Percentiles rank a stretch among this genome's conserved stretches.
Evolutionary conservation across 2,888 invertebrate genomes (phyloP).

Genomic region (Dasysyrphus tricinctus): DNA sequence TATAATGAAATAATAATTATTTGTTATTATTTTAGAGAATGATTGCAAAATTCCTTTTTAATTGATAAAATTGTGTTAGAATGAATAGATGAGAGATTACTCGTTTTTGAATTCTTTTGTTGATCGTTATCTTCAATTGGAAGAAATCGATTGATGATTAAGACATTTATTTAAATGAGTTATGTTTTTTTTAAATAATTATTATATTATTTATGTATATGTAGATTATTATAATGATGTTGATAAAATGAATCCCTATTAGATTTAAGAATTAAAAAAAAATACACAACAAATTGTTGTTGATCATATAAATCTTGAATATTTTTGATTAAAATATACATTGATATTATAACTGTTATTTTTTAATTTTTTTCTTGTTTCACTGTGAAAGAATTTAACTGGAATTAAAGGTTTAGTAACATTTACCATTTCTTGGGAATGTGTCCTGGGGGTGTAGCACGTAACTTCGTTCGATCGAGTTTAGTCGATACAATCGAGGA

Average conservation of each 20-base stretch:
- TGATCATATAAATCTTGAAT: conserved; percentile 61
- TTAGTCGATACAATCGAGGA: no score
- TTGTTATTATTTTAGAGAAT: conserved; percentile 34
- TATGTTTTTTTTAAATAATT: conserved; percentile 27
- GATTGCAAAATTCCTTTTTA: conserved; percentile 37
- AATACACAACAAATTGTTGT: conserved; percentile 23
- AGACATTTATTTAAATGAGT: conserved; percentile 58
- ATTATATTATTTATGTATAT: conserved; percentile 61
- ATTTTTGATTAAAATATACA: conserved; percentile 69
- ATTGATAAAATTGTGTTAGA: conserved; percentile 26
- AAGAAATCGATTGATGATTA: conserved; percentile 11
- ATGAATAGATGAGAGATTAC: conserved; percentile 45
- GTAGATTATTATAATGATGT: conserved; percentile 41
- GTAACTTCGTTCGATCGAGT: no score
- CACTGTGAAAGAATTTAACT: not conserved
- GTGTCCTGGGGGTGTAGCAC: no score
- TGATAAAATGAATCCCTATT: conserved; percentile 64
- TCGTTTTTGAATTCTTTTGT: conserved; percentile 39
- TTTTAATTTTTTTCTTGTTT: not conserved
- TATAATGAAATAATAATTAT: conserved; percentile 32
- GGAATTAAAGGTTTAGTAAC: no score
- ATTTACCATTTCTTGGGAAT: no score
- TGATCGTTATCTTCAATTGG: conserved; percentile 6
- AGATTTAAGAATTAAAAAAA: conserved; percentile 51
- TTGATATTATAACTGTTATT: conserved; percentile 67